Evolutionary conservation across 2,888 invertebrate species (phyloP), one percentile per base, ranked within the genome.

Genomic region (Eupelmus urozonus): DNA sequence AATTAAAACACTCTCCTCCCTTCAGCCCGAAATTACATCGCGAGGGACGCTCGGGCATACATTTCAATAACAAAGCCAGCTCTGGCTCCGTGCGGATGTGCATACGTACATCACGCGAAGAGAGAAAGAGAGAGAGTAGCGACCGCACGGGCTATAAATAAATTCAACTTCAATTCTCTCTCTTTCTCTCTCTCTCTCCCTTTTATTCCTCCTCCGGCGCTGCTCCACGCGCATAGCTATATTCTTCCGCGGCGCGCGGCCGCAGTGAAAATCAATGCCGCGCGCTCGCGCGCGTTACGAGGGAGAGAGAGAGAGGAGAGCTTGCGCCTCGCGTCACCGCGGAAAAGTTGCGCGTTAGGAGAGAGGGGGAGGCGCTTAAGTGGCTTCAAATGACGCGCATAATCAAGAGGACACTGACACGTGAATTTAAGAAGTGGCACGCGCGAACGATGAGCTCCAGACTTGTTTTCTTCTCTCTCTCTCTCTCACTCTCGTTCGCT

Each of bases 381-480:
- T 77, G 71, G 60, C n/a, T 69, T 66, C 57, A 69, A 78, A 73
- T 45, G 63, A 18, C 16, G 63, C 23, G 63, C 63, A 57, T 63
- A 63, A 73, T 78, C 57, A 72, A 78, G 73, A 67, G 78, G 69
- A 69, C 73, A 73, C 63, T 78, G 73, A 73, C 78, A 69, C 57
- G 16, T 9, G 57, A 65, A 65, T 63, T 73, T 53, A 53, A 59
- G 62, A 45, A 69, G 57, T 69, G 69, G 57, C 27, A 55, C 69
- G 55, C 69, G 55, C 53, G 23, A 40, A 57, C 55, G 67, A 34
- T 69, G 23, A 9, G 49, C 27, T 18, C 25, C 34, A 53, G 27
- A 49, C 20, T 9, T 53, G 18, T 49, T 57, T 9, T 69, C 27
- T 25, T 45, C 27, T 42, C 27, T 40, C 40, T 25, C 18, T 13